A percentile compares a stretch with the other conserved stretches of the same genome.
Conservation (phyloP, 2,113 vertebrate genomes). For the Hemicordylus capensis region DNA sequence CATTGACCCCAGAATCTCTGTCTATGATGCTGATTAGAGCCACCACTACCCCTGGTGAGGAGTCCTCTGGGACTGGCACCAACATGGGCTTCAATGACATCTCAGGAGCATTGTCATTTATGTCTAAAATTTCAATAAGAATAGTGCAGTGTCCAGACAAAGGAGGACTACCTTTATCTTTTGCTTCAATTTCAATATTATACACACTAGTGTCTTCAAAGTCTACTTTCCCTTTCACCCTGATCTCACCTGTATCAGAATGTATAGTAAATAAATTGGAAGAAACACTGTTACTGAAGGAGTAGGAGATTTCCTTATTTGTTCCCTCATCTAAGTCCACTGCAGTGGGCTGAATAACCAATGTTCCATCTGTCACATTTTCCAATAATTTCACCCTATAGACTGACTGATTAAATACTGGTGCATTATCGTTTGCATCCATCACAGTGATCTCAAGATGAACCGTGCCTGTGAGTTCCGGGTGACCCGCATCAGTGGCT, state of each 20-base stretch:
- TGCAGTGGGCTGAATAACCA: conserved; percentile 67
- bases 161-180: conserved; percentile 1
- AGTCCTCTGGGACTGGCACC: conserved; percentile 3
- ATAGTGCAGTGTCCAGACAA: conserved; percentile 22
- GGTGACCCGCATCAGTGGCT: conserved; percentile 78
- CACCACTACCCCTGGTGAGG: conserved; percentile 1
- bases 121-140: conserved; percentile 16
- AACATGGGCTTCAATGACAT: neutral
- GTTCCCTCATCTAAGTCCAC: conserved; percentile 69
- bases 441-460: conserved; percentile 60
- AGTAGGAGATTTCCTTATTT: conserved; percentile 67
- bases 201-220: conserved; percentile 81
- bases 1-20: conserved; percentile 9
- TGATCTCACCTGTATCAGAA: conserved; percentile 80
- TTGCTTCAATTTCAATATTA: conserved; percentile 14
- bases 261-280: conserved; percentile 65
- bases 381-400: conserved; percentile 52
- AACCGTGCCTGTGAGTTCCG: conserved; percentile 71
- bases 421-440: conserved; percentile 72
- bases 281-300: conserved; percentile 50
- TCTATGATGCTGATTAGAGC: conserved; percentile 14
- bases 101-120: conserved; percentile 19
- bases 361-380: conserved; percentile 53
- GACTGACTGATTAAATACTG: conserved; percentile 13
- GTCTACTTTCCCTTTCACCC: conserved; percentile 82